Percentiles rank a stretch among this genome's conserved stretches.
These are phyloP conservation scores for Caenorhabditis briggsae DNA, from an alignment of 1,140 invertebrate species.

Conservation along the genomic window DNA sequence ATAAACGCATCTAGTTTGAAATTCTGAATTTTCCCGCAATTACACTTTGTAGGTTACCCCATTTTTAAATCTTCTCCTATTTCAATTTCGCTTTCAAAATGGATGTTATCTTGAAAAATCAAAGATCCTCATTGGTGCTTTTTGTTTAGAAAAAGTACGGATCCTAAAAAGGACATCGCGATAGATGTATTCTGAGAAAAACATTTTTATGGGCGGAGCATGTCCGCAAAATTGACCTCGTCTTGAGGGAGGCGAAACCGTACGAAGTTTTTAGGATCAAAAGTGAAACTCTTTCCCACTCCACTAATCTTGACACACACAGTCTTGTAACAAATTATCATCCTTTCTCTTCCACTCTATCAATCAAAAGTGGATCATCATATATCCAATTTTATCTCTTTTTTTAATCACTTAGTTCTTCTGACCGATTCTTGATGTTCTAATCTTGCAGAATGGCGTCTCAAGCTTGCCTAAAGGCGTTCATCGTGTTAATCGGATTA, in stretches of 20 bases:
- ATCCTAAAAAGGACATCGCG: conserved; percentile 16
- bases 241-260: conserved; percentile 21
- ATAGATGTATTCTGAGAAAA: not conserved
- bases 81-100: not conserved
- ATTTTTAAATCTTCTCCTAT: no score
- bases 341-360: not conserved
- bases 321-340: conserved; percentile 38
- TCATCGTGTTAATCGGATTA: conserved; percentile 36
- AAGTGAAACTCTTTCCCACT: conserved; percentile 25
- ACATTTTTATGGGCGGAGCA: conserved; percentile 13
- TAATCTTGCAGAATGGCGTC: conserved; percentile 42
- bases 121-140: conserved; percentile 24
- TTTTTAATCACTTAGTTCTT: conserved; percentile 10
- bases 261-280: conserved; percentile 40
- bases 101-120: conserved; percentile 17
- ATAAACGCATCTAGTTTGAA: no score
- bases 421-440: conserved; percentile 33
- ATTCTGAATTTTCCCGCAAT: no score
- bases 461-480: conserved; percentile 39
- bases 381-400: no score
- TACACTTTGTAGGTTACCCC: no score
- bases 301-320: not conserved
- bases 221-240: conserved; percentile 33
- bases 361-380: not conserved
- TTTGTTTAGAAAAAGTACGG: not conserved